A percentile compares a stretch with the other conserved stretches of the same genome.
Evolutionary conservation across 1,140 invertebrate genomes (phyloP).

Genomic region (Eciton burchellii): DNA sequence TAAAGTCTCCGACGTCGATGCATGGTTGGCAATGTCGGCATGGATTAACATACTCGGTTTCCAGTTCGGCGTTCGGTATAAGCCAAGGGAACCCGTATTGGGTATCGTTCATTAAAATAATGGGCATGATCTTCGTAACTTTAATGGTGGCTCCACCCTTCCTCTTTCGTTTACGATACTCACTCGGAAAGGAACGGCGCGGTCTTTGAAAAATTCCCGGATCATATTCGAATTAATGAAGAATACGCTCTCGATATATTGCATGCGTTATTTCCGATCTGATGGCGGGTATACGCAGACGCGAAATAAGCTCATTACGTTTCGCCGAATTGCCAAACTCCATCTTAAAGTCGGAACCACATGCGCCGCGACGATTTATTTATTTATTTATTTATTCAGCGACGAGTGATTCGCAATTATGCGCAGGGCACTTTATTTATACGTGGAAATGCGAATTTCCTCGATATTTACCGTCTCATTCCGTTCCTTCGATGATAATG

Average conservation of each 20-base stretch:
- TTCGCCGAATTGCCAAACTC: not conserved
- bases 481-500: not conserved
- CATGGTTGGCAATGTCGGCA: constrained; percentile 28
- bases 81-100: constrained; percentile 22
- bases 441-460: not conserved
- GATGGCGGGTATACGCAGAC: constrained; percentile 11
- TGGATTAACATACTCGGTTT: constrained; percentile 66
- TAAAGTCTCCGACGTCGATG: constrained; percentile 24
- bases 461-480: not conserved
- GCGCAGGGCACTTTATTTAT: not conserved
- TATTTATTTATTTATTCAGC: constrained; percentile 11
- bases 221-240: constrained; percentile 55
- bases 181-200: constrained; percentile 32
- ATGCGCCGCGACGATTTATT: constrained; percentile 20
- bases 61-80: constrained; percentile 45
- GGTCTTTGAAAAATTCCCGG: constrained; percentile 23
- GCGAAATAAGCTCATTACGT: constrained; percentile 4
- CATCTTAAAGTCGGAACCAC: not conserved
- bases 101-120: constrained; percentile 63
- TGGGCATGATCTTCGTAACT: constrained; percentile 47
- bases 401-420: too few relatives aligned
- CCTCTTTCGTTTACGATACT: constrained; percentile 54
- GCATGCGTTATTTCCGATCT: not conserved
- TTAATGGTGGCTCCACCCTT: constrained; percentile 59
- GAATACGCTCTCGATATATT: constrained; percentile 38